phyloP scores from a whole-genome alignment of 1,140 invertebrate species.

The Oryctes rhinoceros region DNA sequence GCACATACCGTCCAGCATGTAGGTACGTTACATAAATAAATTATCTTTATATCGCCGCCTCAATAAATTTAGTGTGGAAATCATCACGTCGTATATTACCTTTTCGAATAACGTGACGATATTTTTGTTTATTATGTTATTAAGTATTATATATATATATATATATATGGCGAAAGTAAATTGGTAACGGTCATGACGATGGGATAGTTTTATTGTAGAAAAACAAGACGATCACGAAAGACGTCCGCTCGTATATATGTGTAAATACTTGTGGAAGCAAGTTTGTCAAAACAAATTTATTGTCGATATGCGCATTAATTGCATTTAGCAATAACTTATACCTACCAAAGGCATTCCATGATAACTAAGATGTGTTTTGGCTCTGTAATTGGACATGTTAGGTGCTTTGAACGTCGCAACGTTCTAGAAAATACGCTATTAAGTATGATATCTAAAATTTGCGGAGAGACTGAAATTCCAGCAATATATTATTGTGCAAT shows the following conservation, averaged over 20 bases:
- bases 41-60: not conserved
- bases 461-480: too few relatives aligned
- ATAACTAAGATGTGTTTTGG: slow-evolving; percentile 11
- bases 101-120: not conserved
- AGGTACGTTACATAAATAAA: not conserved
- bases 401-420: not conserved
- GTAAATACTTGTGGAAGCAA: not conserved
- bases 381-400: slow-evolving; percentile 4
- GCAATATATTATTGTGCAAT: too few relatives aligned
- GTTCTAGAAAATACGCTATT: too few relatives aligned
- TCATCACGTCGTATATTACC: not conserved
- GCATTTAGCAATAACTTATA: slow-evolving; percentile 22
- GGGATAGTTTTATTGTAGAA: not conserved
- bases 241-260: not conserved
- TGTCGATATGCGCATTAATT: slow-evolving; percentile 20
- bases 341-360: not conserved
- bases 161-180: not conserved
- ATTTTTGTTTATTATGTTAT: slow-evolving; percentile 19
- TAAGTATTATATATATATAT: not conserved
- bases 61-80: not conserved
- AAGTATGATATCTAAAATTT: too few relatives aligned
- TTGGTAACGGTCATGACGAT: not conserved
- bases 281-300: slow-evolving; percentile 24
- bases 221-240: not conserved
- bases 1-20: too few relatives aligned